Evolutionary conservation across 2,888 invertebrate species (phyloP), one percentile per base, ranked within the genome.

Genomic region (Melieria crassipennis): DNA sequence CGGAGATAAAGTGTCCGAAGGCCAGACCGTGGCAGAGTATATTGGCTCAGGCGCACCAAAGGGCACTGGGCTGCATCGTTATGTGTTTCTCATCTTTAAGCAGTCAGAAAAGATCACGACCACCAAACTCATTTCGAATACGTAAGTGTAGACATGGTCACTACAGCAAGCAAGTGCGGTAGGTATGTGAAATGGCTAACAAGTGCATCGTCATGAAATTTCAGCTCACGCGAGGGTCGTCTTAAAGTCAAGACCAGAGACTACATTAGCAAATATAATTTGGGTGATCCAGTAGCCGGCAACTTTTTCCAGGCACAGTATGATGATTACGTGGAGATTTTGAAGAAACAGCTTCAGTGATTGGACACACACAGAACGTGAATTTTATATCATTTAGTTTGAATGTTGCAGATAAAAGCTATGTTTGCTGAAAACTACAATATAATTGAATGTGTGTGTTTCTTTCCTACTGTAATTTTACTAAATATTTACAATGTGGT

Each of bases 41-140:
- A 86, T 94, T 50, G 96, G 96, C 58, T 91, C 96, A 16, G 96
- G 94, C 47, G 96, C 97, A 1, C 94, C 96, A 52, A 87, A 91
- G 77, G 91, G 84, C n/a, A 92, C 93, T 11, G 94, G 91, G 7
- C 88, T 91, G 30, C 95, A 95, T 84, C 91, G 95, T 73, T 95
- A 95, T 85, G 91, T 94, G 47, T 93, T 91, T 85, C 85, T 95
- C 16, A 87, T 94, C 0, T 96, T 92, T 88, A 90, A 93, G 81
- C 95, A 96, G 80, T 70, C 75, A 4, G 78, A 78, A 5, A 87
- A 86, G 74, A 83, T 84, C 74, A 68, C 77, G 65, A 79, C 78
- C 55, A 79, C 80, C 13, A 82, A 78, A 73, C 78, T 80, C 64
- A 79, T 82, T 71, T 65, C 76, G 46, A 84, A 82, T 71, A 80